phyloP scores from a whole-genome alignment of 2,888 invertebrate genomes.

The Germaria angustata region DNA sequence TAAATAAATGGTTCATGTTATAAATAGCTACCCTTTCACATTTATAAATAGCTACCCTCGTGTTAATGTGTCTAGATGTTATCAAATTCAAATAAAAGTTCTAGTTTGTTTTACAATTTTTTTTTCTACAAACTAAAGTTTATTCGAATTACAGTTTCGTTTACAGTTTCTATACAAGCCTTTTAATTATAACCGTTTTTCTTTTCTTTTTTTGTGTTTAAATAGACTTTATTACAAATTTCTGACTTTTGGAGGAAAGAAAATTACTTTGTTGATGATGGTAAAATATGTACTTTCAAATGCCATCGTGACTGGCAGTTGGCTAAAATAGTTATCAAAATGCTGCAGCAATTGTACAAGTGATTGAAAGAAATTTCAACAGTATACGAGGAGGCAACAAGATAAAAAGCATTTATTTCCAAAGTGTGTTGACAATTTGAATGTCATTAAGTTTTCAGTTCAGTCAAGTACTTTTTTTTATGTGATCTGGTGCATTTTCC shows the following conservation, averaged over 20 bases:
- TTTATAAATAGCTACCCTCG: background rate
- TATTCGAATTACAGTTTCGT: conserved; percentile 22
- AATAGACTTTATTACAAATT: conserved; percentile 1
- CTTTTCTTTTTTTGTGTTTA: too few species aligned
- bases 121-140: conserved; percentile 18
- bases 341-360: background rate
- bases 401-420: conserved; percentile 1
- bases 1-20: too few species aligned
- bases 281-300: conserved; percentile 24
- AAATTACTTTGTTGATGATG: conserved; percentile 14
- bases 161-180: conserved; percentile 13
- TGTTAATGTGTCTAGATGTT: background rate
- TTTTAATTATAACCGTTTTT: conserved; percentile 36
- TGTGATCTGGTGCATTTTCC: background rate
- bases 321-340: conserved; percentile 13
- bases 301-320: conserved; percentile 32
- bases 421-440: conserved; percentile 47
- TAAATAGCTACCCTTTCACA: too few species aligned
- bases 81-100: conserved; percentile 34
- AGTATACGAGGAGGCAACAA: background rate
- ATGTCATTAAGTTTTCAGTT: conserved; percentile 40
- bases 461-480: background rate
- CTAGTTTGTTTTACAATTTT: background rate
- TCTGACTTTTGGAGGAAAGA: background rate
- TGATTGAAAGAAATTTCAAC: conserved; percentile 16